Percentiles rank a stretch among this genome's conserved stretches.
These are phyloP conservation scores for Mus caroli DNA, from an alignment of 2,797 vertebrate genomes.

Conservation along the genomic window DNA sequence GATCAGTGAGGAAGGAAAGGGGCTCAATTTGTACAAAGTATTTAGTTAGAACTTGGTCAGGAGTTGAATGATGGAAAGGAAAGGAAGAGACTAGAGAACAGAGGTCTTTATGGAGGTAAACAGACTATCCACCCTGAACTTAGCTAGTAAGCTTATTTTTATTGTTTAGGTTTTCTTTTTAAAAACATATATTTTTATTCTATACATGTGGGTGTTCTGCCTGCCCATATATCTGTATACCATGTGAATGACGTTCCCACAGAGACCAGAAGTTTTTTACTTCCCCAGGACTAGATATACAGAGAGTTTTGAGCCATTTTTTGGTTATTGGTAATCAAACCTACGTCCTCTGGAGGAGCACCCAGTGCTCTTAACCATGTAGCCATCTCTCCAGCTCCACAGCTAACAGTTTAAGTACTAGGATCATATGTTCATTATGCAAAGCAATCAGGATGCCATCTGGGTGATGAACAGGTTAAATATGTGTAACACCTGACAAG, in stretches of 20 bases:
- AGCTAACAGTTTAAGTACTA: background rate
- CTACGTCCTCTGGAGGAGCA: background rate
- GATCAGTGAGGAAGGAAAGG: background rate
- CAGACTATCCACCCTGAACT: background rate
- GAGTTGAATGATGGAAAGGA: background rate
- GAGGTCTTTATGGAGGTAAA: background rate
- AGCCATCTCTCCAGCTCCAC: background rate
- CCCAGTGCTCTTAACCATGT: background rate
- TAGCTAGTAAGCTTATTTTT: background rate
- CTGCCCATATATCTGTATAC: background rate
- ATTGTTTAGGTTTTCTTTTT: background rate
- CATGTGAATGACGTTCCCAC: background rate
- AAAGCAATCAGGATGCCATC: background rate
- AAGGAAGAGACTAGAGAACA: background rate
- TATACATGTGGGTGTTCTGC: background rate
- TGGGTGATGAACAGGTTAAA: background rate
- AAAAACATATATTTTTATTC: background rate
- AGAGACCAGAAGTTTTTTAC: background rate
- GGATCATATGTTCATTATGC: background rate
- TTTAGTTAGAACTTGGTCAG: background rate
- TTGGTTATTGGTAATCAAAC: background rate
- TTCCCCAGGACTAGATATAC: background rate
- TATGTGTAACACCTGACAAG: background rate
- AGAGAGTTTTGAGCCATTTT: background rate
- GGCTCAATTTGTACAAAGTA: background rate